These are phyloP conservation scores for Arbacia lixula DNA, from an alignment of 53 echinoderm and acorn worm genomes.

Conservation along the genomic window DNA sequence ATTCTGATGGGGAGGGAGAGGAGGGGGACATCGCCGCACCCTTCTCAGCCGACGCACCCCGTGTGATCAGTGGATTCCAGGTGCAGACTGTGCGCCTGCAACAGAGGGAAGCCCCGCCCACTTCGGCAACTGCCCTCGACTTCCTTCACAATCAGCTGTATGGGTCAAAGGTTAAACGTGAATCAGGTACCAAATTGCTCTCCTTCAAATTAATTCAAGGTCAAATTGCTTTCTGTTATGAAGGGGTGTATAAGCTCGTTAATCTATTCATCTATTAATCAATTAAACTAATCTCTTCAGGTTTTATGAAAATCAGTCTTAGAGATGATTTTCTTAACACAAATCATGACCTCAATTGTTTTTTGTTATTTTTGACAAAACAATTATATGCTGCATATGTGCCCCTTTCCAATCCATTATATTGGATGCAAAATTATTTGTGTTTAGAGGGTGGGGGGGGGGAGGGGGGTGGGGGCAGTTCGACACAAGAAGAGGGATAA, in stretches of 20 bases:
- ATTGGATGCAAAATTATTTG: too few relatives aligned
- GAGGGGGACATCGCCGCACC: conserved; percentile 19
- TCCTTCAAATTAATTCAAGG: too few relatives aligned
- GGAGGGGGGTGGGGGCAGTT: background rate
- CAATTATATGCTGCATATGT: too few relatives aligned
- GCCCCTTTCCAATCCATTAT: too few relatives aligned
- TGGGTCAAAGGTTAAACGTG: conserved; percentile 36
- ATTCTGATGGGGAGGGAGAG: conserved; percentile 23
- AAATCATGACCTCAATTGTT: too few relatives aligned
- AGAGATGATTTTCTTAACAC: too few relatives aligned
- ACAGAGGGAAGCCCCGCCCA: conserved; percentile 17
- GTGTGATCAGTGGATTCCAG: conserved; percentile 8
- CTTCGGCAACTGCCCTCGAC: conserved; percentile 24
- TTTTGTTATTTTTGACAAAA: too few relatives aligned
- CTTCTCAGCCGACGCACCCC: conserved; percentile 7
- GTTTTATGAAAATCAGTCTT: too few relatives aligned
- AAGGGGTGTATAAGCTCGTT: too few relatives aligned
- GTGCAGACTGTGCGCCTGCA: conserved; percentile 18
- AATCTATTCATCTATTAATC: too few relatives aligned
- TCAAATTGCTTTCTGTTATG: too few relatives aligned
- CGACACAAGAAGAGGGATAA: background rate
- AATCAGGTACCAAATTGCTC: conserved; percentile 47
- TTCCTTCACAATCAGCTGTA: conserved; percentile 45
- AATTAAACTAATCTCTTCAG: too few relatives aligned
- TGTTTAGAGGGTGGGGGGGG: background rate